A percentile compares a stretch with the other conserved stretches of the same genome.
phyloP scores from a whole-genome alignment of 2,888 invertebrate species.

The Cylindroiulus punctatus region DNA sequence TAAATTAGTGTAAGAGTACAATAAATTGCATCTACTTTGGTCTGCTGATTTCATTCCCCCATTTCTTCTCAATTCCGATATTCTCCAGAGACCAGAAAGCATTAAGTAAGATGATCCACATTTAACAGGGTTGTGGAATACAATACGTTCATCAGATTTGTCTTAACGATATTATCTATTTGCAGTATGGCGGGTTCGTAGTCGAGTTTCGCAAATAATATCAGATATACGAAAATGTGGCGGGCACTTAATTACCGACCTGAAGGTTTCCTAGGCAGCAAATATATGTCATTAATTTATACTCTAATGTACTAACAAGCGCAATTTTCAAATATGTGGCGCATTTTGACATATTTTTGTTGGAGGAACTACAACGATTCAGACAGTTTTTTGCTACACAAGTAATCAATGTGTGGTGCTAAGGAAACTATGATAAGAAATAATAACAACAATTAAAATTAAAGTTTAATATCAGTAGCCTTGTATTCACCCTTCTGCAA shows the following conservation, averaged over 20 bases:
- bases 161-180: background rate
- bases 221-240: background rate
- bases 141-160: conserved; percentile 28
- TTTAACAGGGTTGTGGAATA: background rate
- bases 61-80: background rate
- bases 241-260: background rate
- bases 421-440: background rate
- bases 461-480: background rate
- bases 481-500: background rate
- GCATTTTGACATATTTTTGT: no score
- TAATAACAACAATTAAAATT: background rate
- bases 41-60: conserved; percentile 14
- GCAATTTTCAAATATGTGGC: no score
- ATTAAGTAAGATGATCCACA: conserved; percentile 31
- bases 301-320: no score
- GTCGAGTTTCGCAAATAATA: background rate
- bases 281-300: no score
- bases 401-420: no score
- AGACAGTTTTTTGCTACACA: no score
- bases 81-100: background rate
- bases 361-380: no score
- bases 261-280: background rate
- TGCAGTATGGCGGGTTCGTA: background rate
- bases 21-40: conserved; percentile 17
- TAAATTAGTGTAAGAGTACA: background rate